Evolutionary conservation across 2,113 vertebrate genomes (phyloP).

Genomic region (Mesocricetus auratus): DNA sequence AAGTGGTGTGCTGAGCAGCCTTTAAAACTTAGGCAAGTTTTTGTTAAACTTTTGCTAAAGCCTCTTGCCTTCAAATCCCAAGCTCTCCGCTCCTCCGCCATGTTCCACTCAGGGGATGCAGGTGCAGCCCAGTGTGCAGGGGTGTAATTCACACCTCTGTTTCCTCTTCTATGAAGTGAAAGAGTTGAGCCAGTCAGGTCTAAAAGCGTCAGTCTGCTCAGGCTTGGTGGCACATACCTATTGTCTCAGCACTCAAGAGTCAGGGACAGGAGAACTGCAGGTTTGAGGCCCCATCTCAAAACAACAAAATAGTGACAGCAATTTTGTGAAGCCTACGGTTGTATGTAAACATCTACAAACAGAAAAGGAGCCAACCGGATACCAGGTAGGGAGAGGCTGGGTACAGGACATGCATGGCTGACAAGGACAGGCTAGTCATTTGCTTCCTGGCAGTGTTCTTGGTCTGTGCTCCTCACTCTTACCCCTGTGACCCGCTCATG

Average conservation of each 20-base stretch:
- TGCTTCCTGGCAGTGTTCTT: slow-evolving; percentile 50
- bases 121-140: not conserved
- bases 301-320: not conserved
- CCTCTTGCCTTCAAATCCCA: not conserved
- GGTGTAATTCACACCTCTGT: not conserved
- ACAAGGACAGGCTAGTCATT: not conserved
- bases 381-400: not conserved
- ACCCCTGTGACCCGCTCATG: not conserved
- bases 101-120: not conserved
- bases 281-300: too few relatives aligned
- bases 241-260: not conserved
- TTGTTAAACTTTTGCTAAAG: not conserved
- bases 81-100: not conserved
- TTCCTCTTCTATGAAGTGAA: not conserved
- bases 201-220: not conserved
- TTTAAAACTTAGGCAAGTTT: not conserved
- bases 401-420: not conserved
- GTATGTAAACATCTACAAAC: not conserved
- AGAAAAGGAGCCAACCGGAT: not conserved
- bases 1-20: accelerated
- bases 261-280: not conserved
- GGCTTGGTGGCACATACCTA: too few relatives aligned
- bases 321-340: too few relatives aligned
- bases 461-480: not conserved
- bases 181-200: not conserved